Evolutionary conservation across 2,888 invertebrate genomes (phyloP), one percentile per base, ranked within the genome.

Genomic region (Mythimna pallens): DNA sequence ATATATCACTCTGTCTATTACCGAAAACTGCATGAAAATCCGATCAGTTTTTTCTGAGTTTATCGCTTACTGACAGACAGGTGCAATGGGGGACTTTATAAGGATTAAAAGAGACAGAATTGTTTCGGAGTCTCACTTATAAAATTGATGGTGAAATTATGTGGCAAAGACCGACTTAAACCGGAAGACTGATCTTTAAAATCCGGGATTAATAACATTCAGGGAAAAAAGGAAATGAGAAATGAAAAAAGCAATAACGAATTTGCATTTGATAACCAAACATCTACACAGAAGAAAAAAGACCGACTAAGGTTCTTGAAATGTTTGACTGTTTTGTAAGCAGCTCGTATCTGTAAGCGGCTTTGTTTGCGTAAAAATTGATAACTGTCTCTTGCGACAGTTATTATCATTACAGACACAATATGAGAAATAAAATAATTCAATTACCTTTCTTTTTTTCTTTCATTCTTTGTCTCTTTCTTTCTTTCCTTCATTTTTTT

Each of bases 121-220:
- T 20, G 10, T 73, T 59, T 47, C 17, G 1, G 25, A 10, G 22
- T 55, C 20, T 14, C 62, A 36, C 43, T 52, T 58, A 43, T 14
- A 58, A 76, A 63, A 76, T 76, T 70, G 20, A 76, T 58, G 58
- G 30, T 14, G 9, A 55, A 76, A 68, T 68, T 55, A 76, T 55
- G 47, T 50, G 54, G 61, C n/a, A 20, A 55, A 69, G n/a, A 70
- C 47, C 47, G 47, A 17, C 47, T 63, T 43, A 43, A 70, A 47
- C 17, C 6, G 57, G 52, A 52, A 63, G 25, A 70, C 5, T 25
- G 50, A 58, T 36, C 25, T 54, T 54, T 25, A 43, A 75, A 76
- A 58, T 52, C 52, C 52, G 25, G 43, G 58, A 76, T 63, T 70
- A 62, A 76, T 58, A 47, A 63, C 43, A 70, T n/a, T 36, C 14